phyloP scores from a whole-genome alignment of 2,797 vertebrate species.

The Amblyraja radiata region DNA sequence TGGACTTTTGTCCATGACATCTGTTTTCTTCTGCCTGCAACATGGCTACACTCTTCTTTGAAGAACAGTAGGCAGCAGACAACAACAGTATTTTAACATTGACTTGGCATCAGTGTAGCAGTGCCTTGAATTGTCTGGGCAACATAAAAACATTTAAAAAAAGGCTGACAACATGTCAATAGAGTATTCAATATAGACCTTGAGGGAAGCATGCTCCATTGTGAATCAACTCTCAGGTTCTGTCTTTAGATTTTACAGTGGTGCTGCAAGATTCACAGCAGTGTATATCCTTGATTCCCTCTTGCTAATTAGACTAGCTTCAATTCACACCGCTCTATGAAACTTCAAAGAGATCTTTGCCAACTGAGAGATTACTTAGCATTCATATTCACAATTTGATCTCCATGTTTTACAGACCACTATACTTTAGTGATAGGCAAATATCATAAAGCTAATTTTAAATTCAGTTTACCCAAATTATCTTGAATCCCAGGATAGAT shows the following conservation, averaged over 20 bases:
- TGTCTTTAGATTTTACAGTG: not conserved
- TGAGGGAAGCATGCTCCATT: not conserved
- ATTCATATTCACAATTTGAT: not conserved
- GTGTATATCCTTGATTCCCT: not conserved
- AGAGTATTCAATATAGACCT: not conserved
- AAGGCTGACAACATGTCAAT: too few species aligned
- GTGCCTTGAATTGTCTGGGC: not conserved
- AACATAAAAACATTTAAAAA: too few species aligned
- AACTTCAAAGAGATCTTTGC: not conserved
- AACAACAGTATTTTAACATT: not conserved
- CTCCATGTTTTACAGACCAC: not conserved
- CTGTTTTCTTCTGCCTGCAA: not conserved
- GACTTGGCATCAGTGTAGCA: not conserved
- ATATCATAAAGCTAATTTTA: too few species aligned
- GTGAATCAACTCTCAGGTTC: not conserved
- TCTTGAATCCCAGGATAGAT: too few species aligned
- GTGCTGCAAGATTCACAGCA: not conserved
- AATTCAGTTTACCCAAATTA: too few species aligned
- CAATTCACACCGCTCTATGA: not conserved
- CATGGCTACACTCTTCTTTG: not conserved
- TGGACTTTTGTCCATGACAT: not conserved
- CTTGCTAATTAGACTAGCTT: not conserved
- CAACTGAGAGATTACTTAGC: not conserved
- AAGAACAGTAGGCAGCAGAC: not conserved
- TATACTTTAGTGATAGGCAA: not conserved